Percentiles rank a stretch among this genome's conserved stretches.
Evolutionary conservation across 2,113 vertebrate genomes (phyloP).

Genomic region (Atherinomorus stipes): DNA sequence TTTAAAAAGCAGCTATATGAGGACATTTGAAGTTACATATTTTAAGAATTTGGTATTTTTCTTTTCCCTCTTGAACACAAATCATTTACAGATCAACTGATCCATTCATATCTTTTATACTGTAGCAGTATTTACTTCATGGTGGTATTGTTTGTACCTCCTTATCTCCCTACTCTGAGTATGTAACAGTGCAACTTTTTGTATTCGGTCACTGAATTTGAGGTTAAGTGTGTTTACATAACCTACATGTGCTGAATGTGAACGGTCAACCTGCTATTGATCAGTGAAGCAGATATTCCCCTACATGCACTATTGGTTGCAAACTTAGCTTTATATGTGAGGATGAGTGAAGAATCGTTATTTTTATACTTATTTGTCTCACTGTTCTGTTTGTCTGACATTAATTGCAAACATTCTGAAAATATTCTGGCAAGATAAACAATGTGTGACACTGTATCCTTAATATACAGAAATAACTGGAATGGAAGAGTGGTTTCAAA

Average conservation of each 20-base stretch:
- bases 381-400: conserved; percentile 38
- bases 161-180: background rate
- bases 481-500: conserved; percentile 30
- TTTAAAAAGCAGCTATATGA: background rate
- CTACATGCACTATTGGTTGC: conserved; percentile 38
- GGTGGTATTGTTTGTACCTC: background rate
- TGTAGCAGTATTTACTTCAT: too few species aligned
- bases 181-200: conserved; percentile 4
- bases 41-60: fast-evolving
- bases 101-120: background rate
- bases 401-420: conserved; percentile 40
- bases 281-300: conserved; percentile 23
- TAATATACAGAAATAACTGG: conserved; percentile 49
- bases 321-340: conserved; percentile 25
- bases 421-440: conserved; percentile 27
- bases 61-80: background rate
- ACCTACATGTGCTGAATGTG: conserved; percentile 37
- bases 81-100: background rate
- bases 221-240: conserved; percentile 35
- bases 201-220: conserved; percentile 24
- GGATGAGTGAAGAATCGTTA: conserved; percentile 11
- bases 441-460: conserved; percentile 38
- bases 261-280: conserved; percentile 10
- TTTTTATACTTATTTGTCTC: conserved; percentile 10
- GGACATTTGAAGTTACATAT: background rate